These are phyloP conservation scores for Denticeps clupeoides DNA, from an alignment of 2,797 vertebrate genomes.

Conservation along the genomic window DNA sequence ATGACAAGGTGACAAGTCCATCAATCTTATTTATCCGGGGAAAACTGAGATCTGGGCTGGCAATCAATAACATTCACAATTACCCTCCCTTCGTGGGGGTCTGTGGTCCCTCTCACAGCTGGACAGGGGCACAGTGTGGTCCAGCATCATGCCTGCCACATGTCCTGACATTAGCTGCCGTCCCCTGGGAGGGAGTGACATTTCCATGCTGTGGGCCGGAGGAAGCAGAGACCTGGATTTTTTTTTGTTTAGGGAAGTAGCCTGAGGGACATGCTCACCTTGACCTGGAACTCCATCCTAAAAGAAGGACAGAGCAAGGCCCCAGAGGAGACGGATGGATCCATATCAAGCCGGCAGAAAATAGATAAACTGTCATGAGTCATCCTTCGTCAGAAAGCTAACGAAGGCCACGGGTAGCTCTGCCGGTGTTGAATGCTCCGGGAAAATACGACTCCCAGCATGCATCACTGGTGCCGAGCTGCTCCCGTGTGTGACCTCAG, in stretches of 20 bases:
- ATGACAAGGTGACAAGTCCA: constrained; percentile 65
- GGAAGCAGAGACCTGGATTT: too few species aligned
- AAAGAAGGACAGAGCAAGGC: constrained; percentile 29
- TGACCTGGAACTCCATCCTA: constrained; percentile 36
- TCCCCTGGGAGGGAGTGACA: constrained; percentile 50
- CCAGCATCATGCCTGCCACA: constrained; percentile 43
- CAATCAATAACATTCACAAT: constrained; percentile 70
- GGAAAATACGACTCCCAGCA: constrained; percentile 43
- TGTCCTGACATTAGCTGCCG: constrained; percentile 54
- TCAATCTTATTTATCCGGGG: constrained; percentile 64
- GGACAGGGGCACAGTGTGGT: constrained; percentile 44
- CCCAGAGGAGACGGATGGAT: constrained; percentile 42
- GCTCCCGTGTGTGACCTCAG: constrained; percentile 33
- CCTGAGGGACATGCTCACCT: constrained; percentile 44
- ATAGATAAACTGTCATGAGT: constrained; percentile 52
- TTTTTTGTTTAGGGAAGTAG: not conserved
- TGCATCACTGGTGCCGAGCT: constrained; percentile 41
- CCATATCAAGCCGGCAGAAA: constrained; percentile 47
- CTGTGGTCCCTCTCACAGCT: constrained; percentile 48
- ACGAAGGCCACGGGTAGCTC: constrained; percentile 42
- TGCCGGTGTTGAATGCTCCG: constrained; percentile 21
- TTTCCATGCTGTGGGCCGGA: constrained; percentile 42
- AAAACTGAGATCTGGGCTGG: constrained; percentile 46
- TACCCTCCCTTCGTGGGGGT: constrained; percentile 49
- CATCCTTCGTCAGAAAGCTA: constrained; percentile 41